Percentiles rank a stretch among this genome's conserved stretches.
phyloP scores from a whole-genome alignment of 1,140 invertebrate genomes.

The Onthophagus taurus region DNA sequence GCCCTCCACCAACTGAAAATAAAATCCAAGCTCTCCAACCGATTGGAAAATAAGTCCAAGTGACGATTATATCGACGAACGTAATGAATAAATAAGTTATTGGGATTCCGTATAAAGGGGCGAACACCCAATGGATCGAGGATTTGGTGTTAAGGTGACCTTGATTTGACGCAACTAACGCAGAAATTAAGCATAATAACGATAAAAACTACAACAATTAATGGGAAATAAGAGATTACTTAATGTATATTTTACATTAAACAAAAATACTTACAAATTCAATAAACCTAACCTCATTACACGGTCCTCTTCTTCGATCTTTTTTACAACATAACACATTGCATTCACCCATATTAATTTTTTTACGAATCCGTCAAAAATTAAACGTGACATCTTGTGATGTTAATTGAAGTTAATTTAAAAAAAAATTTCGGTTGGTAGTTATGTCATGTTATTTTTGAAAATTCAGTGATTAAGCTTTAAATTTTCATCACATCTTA shows the following conservation, averaged over 20 bases:
- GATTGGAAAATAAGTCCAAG: slow-evolving; percentile 1
- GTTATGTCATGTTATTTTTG: too few species aligned
- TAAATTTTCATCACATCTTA: too few species aligned
- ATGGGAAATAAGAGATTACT: background rate
- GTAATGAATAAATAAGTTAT: slow-evolving; percentile 4
- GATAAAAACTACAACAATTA: too few species aligned
- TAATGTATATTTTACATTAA: too few species aligned
- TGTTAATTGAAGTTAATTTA: too few species aligned
- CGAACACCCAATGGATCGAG: too few species aligned
- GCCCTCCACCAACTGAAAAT: background rate
- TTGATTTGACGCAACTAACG: too few species aligned
- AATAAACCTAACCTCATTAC: slow-evolving; percentile 6
- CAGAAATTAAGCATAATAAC: too few species aligned
- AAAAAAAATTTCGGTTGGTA: too few species aligned
- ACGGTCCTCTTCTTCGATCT: slow-evolving; percentile 1
- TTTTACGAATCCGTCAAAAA: background rate
- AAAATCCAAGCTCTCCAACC: slow-evolving; percentile 9
- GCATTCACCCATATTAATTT: background rate
- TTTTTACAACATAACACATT: slow-evolving; percentile 4
- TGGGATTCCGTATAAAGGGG: background rate
- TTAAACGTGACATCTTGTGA: too few species aligned
- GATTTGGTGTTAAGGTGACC: too few species aligned
- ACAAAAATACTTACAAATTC: slow-evolving; percentile 9
- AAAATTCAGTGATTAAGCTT: too few species aligned
- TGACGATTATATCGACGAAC: slow-evolving; percentile 6